Evolutionary conservation across 2,113 vertebrate genomes (phyloP).

Genomic region (Mus pahari): DNA sequence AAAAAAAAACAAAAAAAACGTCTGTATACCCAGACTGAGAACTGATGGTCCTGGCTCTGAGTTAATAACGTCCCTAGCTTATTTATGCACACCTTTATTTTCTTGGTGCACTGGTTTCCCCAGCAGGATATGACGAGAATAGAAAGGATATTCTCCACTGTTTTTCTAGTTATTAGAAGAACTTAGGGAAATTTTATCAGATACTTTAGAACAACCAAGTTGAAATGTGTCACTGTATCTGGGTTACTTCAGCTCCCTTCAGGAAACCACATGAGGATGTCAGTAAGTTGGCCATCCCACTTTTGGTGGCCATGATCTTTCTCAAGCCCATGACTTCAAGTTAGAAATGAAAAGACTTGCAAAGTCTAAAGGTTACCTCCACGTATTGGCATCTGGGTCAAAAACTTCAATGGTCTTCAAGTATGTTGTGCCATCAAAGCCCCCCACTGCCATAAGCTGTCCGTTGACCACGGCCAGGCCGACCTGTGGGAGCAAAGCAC

Average conservation of each 20-base stretch:
- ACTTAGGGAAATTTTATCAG: not conserved
- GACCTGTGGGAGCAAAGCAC: slow-evolving; percentile 88
- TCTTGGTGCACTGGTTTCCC: not conserved
- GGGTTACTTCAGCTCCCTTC: not conserved
- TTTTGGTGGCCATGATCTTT: not conserved
- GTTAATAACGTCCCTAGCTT: not conserved
- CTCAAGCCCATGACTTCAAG: not conserved
- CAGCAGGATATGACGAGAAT: not conserved
- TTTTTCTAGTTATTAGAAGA: not conserved
- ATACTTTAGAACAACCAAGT: slow-evolving; percentile 10
- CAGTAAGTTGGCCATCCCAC: not conserved
- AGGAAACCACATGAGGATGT: not conserved
- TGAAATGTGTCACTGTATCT: not conserved
- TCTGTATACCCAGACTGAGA: not conserved
- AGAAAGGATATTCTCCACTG: not conserved
- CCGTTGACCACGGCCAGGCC: slow-evolving; percentile 98
- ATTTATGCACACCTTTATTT: not conserved
- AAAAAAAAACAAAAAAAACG: not conserved
- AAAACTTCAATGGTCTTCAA: slow-evolving; percentile 99
- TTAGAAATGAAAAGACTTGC: not conserved
- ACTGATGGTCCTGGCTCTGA: not conserved
- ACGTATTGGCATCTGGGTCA: slow-evolving; percentile 98
- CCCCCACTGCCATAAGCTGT: slow-evolving; percentile 98
- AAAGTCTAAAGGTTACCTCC: slow-evolving; percentile 90
- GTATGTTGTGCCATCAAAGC: slow-evolving; percentile 98